phyloP scores from a whole-genome alignment of 2,888 invertebrate genomes.

The Diplolepis rosae region DNA sequence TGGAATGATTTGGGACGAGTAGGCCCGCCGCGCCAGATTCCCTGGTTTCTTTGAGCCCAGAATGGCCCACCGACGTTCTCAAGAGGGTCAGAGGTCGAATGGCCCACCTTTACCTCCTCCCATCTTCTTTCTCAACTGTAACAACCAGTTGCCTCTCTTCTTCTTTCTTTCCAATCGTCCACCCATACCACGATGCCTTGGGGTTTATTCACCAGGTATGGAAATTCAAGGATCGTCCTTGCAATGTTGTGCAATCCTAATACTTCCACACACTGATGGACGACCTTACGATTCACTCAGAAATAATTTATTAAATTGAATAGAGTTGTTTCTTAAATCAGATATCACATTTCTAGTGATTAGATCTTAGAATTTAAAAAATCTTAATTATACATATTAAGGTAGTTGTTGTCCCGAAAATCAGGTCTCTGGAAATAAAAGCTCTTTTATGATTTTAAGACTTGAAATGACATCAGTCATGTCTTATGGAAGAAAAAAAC shows the following conservation, averaged over 20 bases:
- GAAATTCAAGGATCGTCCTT: slow-evolving; percentile 33
- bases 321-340: no score
- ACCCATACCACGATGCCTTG: neutral
- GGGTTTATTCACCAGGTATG: neutral
- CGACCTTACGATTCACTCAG: no score
- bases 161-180: slow-evolving; percentile 27
- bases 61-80: slow-evolving; percentile 60
- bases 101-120: slow-evolving; percentile 48
- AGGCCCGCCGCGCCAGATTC: slow-evolving; percentile 32
- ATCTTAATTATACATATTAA: no score
- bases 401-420: no score
- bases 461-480: no score
- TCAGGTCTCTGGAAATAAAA: no score
- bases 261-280: neutral
- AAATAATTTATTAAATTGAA: no score
- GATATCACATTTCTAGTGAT: no score
- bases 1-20: slow-evolving; percentile 28
- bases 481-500: no score
- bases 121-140: slow-evolving; percentile 38
- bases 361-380: no score
- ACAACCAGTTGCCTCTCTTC: slow-evolving; percentile 21
- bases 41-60: slow-evolving; percentile 51
- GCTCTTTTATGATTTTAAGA: no score
- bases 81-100: slow-evolving; percentile 65
- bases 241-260: neutral